Base-by-base conservation (phyloP, 2,113 vertebrate genomes). In the Cygnus atratus region DNA sequence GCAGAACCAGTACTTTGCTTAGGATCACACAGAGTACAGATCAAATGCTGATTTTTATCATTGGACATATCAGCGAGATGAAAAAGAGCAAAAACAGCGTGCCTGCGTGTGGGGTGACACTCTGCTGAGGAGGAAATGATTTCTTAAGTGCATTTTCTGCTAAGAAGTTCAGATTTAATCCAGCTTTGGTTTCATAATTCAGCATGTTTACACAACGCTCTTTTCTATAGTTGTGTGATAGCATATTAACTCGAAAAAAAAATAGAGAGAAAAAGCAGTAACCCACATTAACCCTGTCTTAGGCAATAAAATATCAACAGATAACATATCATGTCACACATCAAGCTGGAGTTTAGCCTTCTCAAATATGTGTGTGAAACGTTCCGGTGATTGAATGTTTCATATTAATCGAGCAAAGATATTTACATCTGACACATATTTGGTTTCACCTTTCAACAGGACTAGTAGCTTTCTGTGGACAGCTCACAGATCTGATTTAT, bases 141-240 rank as follows among this genome's bases (percentile, higher is more conserved):
- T 94, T 48, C 61, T 55, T 57, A 90, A 94, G 37, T 65, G 67
- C 28, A 57, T n/a, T 73, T 86, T 50, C 70, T 54, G 13, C 44
- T 74, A 37, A 28, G 21, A 85, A 80, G 14, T 50, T 78, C 41
- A 93, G 26, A 55, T 79, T 58, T 93, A 92, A 86, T 63, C 65
- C 73, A 79, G 3, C 21, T 68, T 94, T 39, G 33, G 21, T 66
- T 96, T 90, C 62, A 46, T 80, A 84, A 78, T 70, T 84, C 26
- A 87, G 55, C 19, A 37, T 8, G 55, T 90, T 46, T 24, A 37
- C 18, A 39, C 44, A 82, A 46, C 19, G 41, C 37, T 71, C 46
- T 87, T 67, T 75, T 33, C n/a, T 55, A 19, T 17, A 39, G 48
- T 35, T 84, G 11, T n/a, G 21, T 10, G 70, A 59, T 24, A 82